A percentile compares a stretch with the other conserved stretches of the same genome.
Conservation (phyloP, 2,113 vertebrate genomes). For the Oreochromis aureus region DNA sequence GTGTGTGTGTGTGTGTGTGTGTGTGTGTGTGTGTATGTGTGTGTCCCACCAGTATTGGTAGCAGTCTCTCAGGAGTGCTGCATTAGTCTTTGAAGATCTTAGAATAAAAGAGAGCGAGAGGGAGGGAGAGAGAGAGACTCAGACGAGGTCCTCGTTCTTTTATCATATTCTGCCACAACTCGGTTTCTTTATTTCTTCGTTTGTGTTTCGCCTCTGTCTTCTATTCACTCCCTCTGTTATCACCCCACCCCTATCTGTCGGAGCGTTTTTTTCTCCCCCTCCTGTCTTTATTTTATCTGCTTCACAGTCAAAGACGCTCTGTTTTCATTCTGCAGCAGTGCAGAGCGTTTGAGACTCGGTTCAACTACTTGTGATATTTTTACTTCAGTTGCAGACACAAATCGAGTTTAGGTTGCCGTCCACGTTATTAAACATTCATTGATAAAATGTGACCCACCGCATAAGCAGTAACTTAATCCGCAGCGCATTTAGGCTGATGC, state of each 20-base stretch:
- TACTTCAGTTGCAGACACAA: neutral
- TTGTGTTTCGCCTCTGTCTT: conserved; percentile 19
- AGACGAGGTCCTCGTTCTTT: conserved; percentile 3
- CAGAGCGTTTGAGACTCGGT: neutral
- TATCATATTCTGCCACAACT: neutral
- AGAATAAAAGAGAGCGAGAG: conserved; percentile 2
- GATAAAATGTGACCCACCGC: neutral
- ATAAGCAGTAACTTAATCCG: neutral
- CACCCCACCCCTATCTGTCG: neutral
- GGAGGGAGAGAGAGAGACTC: neutral
- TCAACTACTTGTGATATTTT: conserved; percentile 16
- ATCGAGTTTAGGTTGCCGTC: neutral
- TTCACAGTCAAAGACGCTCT: conserved; percentile 4
- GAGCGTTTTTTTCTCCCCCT: neutral
- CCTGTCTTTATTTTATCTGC: neutral
- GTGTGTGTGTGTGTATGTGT: neutral
- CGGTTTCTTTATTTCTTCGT: conserved; percentile 16
- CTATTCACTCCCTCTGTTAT: conserved; percentile 33
- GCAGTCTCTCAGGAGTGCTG: conserved; percentile 39
- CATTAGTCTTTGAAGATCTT: conserved; percentile 57
- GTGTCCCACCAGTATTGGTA: conserved; percentile 20
- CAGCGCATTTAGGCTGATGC: neutral
- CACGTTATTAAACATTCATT: neutral
- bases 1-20: no score
- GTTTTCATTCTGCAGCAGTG: conserved; percentile 7